Conservation (phyloP, 37 sponge, comb jelly and placozoan genomes). For the Oscarella lobularis region DNA sequence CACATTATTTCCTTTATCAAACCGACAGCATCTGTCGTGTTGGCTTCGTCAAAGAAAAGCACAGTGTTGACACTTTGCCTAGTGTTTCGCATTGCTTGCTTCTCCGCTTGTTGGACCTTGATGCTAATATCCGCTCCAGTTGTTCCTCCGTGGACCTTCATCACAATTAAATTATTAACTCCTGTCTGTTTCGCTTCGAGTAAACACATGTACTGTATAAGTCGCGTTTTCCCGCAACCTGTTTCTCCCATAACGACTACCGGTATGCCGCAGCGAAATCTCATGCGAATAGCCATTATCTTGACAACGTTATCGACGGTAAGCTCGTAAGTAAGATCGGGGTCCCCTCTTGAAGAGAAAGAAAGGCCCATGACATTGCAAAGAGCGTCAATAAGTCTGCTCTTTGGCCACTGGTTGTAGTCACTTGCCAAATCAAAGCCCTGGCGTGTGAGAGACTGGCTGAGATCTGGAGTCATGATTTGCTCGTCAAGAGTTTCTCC, state of each 20-base stretch:
- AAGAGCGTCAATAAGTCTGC: constrained; percentile 15
- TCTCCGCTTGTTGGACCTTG: constrained; percentile 26
- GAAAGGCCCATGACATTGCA: constrained; percentile 12
- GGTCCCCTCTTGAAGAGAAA: not conserved
- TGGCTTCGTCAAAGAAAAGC: constrained; percentile 61
- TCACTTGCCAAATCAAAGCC: constrained; percentile 43
- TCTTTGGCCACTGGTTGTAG: constrained; percentile 27
- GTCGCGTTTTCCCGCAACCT: constrained; percentile 44
- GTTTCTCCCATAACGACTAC: constrained; percentile 49
- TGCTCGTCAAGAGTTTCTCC: not conserved
- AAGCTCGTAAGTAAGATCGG: constrained; percentile 49
- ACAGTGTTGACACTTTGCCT: constrained; percentile 22
- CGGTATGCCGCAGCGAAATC: constrained; percentile 61
- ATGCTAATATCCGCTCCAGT: constrained; percentile 26
- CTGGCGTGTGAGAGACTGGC: not conserved
- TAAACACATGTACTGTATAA: constrained; percentile 18
- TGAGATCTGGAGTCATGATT: not conserved
- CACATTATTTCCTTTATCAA: constrained; percentile 52
- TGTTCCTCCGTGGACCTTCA: constrained; percentile 66
- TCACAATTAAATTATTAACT: constrained; percentile 38
- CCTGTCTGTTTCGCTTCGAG: constrained; percentile 10
- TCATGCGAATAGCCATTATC: constrained; percentile 82
- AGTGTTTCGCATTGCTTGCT: constrained; percentile 14
- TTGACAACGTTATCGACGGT: constrained; percentile 66
- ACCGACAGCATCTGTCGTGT: constrained; percentile 41